Conservation (phyloP, 2,888 invertebrate species). For the Thymelicus lineola region DNA sequence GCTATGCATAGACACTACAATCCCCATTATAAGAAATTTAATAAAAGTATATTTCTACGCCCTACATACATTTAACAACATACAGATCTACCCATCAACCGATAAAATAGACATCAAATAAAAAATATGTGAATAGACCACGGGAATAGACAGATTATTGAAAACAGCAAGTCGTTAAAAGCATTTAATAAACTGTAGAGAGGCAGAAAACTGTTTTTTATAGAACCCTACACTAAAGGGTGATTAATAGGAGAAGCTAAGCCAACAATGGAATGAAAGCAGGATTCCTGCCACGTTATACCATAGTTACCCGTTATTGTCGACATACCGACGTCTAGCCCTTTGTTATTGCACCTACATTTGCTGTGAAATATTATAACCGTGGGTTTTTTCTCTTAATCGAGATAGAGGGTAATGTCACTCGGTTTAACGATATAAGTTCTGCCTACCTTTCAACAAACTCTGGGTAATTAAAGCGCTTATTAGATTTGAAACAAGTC, state of each 20-base stretch:
- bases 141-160: no score
- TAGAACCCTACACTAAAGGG: conserved; percentile 19
- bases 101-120: no score
- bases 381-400: background rate
- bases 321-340: conserved; percentile 28
- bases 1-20: no score
- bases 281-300: conserved; percentile 32
- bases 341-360: background rate
- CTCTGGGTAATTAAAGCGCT: no score
- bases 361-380: conserved; percentile 10
- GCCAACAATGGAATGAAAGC: conserved; percentile 30
- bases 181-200: conserved; percentile 24
- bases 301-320: conserved; percentile 29
- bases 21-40: no score
- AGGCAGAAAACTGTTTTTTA: conserved; percentile 11
- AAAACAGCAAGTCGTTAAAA: background rate
- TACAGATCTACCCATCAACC: no score
- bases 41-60: no score
- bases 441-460: no score
- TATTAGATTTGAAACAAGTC: no score
- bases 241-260: conserved; percentile 25
- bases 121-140: no score
- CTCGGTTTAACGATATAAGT: no score
- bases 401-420: background rate
- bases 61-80: no score